A percentile compares a stretch with the other conserved stretches of the same genome.
These are phyloP conservation scores for Tachuris rubrigastra DNA, from an alignment of 2,113 vertebrate species.

Conservation along the genomic window DNA sequence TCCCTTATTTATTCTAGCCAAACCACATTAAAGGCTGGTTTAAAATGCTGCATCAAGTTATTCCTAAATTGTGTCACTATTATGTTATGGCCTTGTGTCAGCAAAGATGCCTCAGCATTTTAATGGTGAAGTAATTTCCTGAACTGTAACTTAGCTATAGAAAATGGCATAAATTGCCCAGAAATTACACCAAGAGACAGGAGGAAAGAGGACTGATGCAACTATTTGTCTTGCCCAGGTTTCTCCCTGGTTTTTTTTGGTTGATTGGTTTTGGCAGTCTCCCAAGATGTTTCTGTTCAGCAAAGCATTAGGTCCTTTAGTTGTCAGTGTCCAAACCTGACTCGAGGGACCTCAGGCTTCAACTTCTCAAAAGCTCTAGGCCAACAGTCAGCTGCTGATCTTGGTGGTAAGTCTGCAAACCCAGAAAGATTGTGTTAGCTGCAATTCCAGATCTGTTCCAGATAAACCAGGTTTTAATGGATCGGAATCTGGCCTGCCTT, in stretches of 20 bases:
- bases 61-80: neutral
- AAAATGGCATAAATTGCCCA: neutral
- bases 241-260: neutral
- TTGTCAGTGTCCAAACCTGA: neutral
- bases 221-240: neutral
- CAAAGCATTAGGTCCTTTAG: neutral
- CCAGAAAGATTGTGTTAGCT: neutral
- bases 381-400: neutral
- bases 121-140: neutral
- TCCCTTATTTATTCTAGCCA: neutral
- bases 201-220: neutral
- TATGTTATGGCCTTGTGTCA: neutral
- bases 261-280: neutral
- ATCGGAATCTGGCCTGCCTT: neutral
- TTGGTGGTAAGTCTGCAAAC: neutral
- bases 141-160: neutral
- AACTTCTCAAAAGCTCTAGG: neutral
- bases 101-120: neutral
- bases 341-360: neutral
- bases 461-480: neutral
- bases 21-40: neutral
- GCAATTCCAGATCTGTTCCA: neutral
- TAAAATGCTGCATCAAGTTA: neutral
- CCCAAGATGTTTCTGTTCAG: neutral
- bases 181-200: neutral